phyloP scores from a whole-genome alignment of 1,140 invertebrate genomes.

The Bursaphelenchus mucronatus region DNA sequence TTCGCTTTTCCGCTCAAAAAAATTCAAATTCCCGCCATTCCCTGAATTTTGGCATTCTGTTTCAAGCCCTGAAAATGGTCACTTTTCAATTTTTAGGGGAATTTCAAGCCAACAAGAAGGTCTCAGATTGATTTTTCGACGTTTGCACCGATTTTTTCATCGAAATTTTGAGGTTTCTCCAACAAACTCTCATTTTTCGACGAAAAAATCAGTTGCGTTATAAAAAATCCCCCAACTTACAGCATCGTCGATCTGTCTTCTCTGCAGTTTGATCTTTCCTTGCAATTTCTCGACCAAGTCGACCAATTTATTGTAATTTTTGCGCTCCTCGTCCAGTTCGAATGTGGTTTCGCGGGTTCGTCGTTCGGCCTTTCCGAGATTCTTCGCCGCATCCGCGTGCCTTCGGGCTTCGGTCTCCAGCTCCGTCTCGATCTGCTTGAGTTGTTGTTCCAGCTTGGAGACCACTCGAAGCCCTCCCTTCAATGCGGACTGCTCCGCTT shows the following conservation, averaged over 20 bases:
- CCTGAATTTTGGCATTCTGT: too few species aligned
- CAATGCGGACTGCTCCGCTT: constrained; percentile 88
- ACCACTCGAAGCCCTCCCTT: constrained; percentile 86
- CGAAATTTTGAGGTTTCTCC: too few species aligned
- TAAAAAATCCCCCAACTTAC: constrained; percentile 18
- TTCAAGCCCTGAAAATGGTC: too few species aligned
- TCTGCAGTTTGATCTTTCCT: constrained; percentile 97
- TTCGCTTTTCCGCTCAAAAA: too few species aligned
- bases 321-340: constrained; percentile 63
- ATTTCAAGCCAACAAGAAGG: too few species aligned
- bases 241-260: constrained; percentile 97
- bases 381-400: constrained; percentile 76
- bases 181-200: too few species aligned
- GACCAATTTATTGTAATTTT: constrained; percentile 64
- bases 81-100: too few species aligned
- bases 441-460: constrained; percentile 65
- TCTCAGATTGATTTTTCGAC: too few species aligned
- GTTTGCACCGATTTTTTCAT: too few species aligned
- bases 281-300: constrained; percentile 97
- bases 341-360: constrained; percentile 73
- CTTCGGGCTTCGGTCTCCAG: constrained; percentile 93
- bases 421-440: constrained; percentile 84
- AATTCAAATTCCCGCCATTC: too few species aligned
- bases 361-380: constrained; percentile 72
- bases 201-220: too few species aligned